Evolutionary conservation across 1,140 invertebrate genomes (phyloP).

Genomic region (Telenomus remus): DNA sequence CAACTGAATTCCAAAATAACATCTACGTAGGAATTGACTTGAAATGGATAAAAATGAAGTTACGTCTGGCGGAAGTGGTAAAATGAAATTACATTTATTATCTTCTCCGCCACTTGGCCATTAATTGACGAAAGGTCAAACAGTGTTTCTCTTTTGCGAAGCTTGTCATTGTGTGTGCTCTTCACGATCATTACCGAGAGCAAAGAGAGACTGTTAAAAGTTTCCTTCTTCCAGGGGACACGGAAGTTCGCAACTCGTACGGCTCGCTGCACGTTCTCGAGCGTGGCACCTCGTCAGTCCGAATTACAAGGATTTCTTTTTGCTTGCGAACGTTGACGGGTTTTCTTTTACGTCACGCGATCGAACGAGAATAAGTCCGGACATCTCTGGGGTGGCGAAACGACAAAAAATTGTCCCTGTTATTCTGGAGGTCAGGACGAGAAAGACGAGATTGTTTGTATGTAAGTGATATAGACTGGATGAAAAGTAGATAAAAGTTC

Average conservation of each 20-base stretch:
- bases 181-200: conserved; percentile 30
- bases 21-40: no score
- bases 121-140: conserved; percentile 4
- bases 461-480: no score
- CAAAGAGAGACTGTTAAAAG: conserved; percentile 29
- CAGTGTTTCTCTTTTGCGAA: conserved; percentile 11
- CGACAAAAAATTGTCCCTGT: no score
- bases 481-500: no score
- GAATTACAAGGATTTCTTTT: conserved; percentile 55
- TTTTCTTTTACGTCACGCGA: neutral
- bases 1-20: no score
- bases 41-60: no score
- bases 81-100: no score
- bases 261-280: conserved; percentile 40
- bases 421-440: no score
- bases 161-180: conserved; percentile 11
- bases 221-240: conserved; percentile 20
- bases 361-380: no score
- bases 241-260: conserved; percentile 44
- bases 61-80: no score
- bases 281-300: conserved; percentile 40
- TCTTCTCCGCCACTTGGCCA: neutral
- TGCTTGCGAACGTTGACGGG: conserved; percentile 35
- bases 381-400: no score
- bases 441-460: no score